Evolutionary conservation across 2,888 invertebrate genomes (phyloP), one percentile per base, ranked within the genome.

Genomic region (Ephialtes manifestator): DNA sequence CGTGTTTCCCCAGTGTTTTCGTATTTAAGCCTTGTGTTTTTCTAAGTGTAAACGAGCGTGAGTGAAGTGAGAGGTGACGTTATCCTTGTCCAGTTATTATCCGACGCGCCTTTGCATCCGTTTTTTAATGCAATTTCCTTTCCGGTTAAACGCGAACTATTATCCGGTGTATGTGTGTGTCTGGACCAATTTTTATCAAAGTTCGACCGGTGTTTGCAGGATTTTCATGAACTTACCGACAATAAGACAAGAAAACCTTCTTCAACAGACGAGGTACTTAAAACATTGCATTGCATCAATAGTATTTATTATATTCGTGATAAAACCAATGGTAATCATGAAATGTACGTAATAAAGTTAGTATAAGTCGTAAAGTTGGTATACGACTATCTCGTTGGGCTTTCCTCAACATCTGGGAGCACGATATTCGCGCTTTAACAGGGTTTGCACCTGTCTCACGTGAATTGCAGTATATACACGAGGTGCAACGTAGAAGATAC

Each of bases 401-500:
- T 72, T 68, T 74, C 53, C 75, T 28, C 71, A 15, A 35, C 46
- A 31, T 76, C 71, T 71, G 81, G 53, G 70, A 77, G 70, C 20
- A 68, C 53, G 28, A 24, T n/a, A n/a, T 11, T 58, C 53, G 72
- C 74, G 43, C 43, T 55, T 67, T 55, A 75, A 71, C 63, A 53
- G 74, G 24, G n/a, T 55, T 58, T 48, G n/a, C 71, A 76, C 80
- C 76, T 84, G 71, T 80, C 65, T 71, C 71, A 65, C 75, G 55
- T 55, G 65, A 55, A 71, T 67, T 46, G 68, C 71, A 70, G 71
- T 71, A 13, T 51, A 35, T n/a, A 15, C 18, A n/a, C 51, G 51
- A n/a, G 39, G 39, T 39, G 39, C 39, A 10, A 39, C 10, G 1
- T 39, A 39, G 10, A n/a, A 39, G 39, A n/a, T 51, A 20, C 39